These are phyloP conservation scores for Caenorhabditis briggsae DNA, from an alignment of 1,140 invertebrate species.

Conservation along the genomic window DNA sequence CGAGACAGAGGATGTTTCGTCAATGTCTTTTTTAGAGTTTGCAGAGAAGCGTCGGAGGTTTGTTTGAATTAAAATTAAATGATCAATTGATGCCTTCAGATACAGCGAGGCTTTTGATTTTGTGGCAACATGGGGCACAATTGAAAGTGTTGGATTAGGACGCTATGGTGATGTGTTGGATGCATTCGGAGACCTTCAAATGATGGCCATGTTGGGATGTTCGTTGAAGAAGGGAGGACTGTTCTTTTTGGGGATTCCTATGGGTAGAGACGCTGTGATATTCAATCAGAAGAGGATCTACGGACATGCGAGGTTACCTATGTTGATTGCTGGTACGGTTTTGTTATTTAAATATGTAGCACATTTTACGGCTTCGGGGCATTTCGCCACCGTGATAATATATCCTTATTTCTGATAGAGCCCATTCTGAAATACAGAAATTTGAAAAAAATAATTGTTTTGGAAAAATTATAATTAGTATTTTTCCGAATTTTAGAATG, in stretches of 20 bases:
- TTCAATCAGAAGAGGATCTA: conserved; percentile 53
- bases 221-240: conserved; percentile 47
- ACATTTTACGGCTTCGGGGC: too few species aligned
- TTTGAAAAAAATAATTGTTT: too few species aligned
- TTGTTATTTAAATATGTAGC: too few species aligned
- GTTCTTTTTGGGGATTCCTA: conserved; percentile 48
- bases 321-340: conserved; percentile 22
- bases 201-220: conserved; percentile 32
- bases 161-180: conserved; percentile 47
- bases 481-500: too few species aligned
- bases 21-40: neutral
- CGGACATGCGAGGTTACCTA: conserved; percentile 18
- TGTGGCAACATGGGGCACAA: conserved; percentile 11
- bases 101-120: conserved; percentile 25
- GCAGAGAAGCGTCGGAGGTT: neutral
- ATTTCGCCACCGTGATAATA: too few species aligned
- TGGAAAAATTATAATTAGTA: too few species aligned
- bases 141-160: conserved; percentile 38
- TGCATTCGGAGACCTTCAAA: conserved; percentile 46
- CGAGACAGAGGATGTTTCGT: conserved; percentile 3
- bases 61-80: neutral
- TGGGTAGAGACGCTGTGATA: conserved; percentile 27
- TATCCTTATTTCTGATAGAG: too few species aligned
- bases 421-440: too few species aligned
- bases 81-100: neutral